Evolutionary conservation across 2,113 vertebrate genomes (phyloP).

Genomic region (Sus scrofa): T2T-Sscrofa CM000827.6:55575501-55576000

Average conservation of each 20-base stretch:
- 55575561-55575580: not conserved
- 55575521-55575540: not conserved
- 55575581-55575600: not conserved
- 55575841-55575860: not conserved
- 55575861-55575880: not conserved
- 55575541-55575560: not conserved
- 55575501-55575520: not conserved
- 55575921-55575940: not conserved
- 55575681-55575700: too few relatives aligned
- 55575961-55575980: not conserved
- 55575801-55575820: too few relatives aligned
- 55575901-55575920: not conserved
- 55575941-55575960: not conserved
- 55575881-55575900: not conserved
- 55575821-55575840: not conserved
- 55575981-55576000: not conserved
- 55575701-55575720: too few relatives aligned
- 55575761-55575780: too few relatives aligned
- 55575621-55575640: not conserved
- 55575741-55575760: too few relatives aligned
- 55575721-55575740: too few relatives aligned
- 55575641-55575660: not conserved
- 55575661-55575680: not conserved
- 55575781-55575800: too few relatives aligned
- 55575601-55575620: not conserved